These are phyloP conservation scores for Hipposideros larvatus DNA, from an alignment of 2,797 vertebrate species.

Conservation along the genomic window DNA sequence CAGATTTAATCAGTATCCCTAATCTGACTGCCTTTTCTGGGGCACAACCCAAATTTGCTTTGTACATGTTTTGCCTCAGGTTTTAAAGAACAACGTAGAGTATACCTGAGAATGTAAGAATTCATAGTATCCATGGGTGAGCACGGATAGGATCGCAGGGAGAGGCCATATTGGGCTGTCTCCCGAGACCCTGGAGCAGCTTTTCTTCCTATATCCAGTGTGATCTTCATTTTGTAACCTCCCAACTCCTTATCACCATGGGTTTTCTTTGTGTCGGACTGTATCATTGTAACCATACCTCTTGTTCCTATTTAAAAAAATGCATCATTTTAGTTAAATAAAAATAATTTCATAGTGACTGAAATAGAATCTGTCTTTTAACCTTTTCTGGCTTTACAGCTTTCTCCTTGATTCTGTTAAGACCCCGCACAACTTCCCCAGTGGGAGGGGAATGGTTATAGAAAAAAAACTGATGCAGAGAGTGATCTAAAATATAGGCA, in stretches of 20 bases:
- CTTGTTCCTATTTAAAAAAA: conserved; percentile 71
- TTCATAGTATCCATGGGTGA: conserved; percentile 86
- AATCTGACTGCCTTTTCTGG: conserved; percentile 36
- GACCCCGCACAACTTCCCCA: neutral
- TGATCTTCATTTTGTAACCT: conserved; percentile 72
- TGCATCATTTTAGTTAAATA: conserved; percentile 69
- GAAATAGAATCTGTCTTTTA: neutral
- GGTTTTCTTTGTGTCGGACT: conserved; percentile 63
- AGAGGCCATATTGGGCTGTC: conserved; percentile 89
- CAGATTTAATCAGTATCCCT: neutral
- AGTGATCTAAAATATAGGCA: neutral
- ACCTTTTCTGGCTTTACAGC: neutral
- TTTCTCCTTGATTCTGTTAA: neutral
- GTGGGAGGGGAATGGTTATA: neutral
- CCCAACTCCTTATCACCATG: conserved; percentile 21
- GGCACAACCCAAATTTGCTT: conserved; percentile 23
- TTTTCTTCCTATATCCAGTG: conserved; percentile 44
- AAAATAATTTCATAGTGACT: neutral
- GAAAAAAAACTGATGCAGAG: conserved; percentile 7
- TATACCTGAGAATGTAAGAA: neutral
- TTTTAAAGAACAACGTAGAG: conserved; percentile 18
- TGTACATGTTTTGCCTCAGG: neutral
- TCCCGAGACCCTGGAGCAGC: conserved; percentile 57
- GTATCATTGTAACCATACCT: conserved; percentile 68
- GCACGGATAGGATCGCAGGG: conserved; percentile 91